Evolutionary conservation across 2,888 invertebrate species (phyloP), one percentile per base, ranked within the genome.

Genomic region (Meganola albula): DNA sequence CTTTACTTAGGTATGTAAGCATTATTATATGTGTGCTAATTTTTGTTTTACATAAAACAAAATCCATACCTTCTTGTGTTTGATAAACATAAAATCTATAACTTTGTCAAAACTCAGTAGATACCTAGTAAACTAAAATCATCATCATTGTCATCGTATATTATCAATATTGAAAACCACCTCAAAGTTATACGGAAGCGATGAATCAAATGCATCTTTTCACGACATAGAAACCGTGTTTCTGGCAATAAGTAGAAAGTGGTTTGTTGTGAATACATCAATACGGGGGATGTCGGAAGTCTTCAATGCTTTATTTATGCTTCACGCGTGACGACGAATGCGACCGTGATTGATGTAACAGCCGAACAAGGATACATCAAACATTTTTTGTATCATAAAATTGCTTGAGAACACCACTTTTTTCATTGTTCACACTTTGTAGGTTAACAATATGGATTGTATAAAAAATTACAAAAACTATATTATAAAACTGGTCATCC

Each of bases 221-320:
- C 46, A 53, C 47, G 50, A 56, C 54, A 56, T 53, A 48, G 52
- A 58, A 58, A 57, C 53, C 61, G 56, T 55, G 52, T 58, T 54
- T 56, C 58, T 50, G 56, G 73, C 69, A 67, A 70, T 68, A 68
- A 68, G 64, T 58, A 59, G 55, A 51, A 61, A 63, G 56, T 62
- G 54, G 65, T 66, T 68, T 62, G 57, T 56, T 63, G 57, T 69
- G 69, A 74, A 74, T 74, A 74, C 72, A 70, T 75, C 74, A 74
- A 74, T 74, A 63, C 53, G 53, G 54, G 45, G 48, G 57, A 63
- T 58, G 70, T 66, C 68, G 74, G 69, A 70, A 68, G 58, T 64
- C 55, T 62, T 70, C 71, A 63, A 69, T 70, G 62, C 66, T 67
- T 71, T 76, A 74, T 75, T 74, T 72, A 74, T 70, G 66, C 63